These are phyloP conservation scores for Rhyacichthys aspro DNA, from an alignment of 2,797 vertebrate species.

Conservation along the genomic window DNA sequence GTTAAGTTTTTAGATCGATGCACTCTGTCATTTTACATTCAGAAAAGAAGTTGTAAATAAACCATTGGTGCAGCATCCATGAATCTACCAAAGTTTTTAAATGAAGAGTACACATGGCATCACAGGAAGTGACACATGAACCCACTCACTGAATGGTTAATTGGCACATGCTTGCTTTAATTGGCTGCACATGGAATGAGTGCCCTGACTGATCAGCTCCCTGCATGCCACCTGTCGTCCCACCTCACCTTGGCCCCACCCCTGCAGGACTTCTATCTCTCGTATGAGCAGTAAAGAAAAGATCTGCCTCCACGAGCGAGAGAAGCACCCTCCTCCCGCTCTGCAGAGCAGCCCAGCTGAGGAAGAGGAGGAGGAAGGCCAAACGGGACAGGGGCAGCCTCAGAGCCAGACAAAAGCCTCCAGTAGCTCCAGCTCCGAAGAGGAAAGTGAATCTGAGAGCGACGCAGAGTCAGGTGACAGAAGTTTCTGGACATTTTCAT, in stretches of 20 bases:
- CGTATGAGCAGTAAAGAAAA: conserved; percentile 90
- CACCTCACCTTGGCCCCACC: conserved; percentile 63
- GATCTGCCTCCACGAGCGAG: conserved; percentile 84
- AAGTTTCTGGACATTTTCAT: background rate
- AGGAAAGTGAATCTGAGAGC: conserved; percentile 85
- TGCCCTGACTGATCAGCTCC: conserved; percentile 77
- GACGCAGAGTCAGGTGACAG: conserved; percentile 81
- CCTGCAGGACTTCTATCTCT: conserved; percentile 88
- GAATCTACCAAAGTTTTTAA: background rate
- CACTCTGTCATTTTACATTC: no score
- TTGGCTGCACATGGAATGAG: conserved; percentile 78
- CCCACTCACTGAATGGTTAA: conserved; percentile 40
- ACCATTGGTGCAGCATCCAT: no score
- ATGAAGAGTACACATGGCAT: conserved; percentile 12
- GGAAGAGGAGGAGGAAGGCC: conserved; percentile 82
- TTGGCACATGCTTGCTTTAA: conserved; percentile 67
- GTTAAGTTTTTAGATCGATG: no score
- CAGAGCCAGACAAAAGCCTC: conserved; percentile 77
- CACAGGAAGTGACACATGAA: conserved; percentile 40
- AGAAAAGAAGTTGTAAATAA: background rate
- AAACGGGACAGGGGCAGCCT: conserved; percentile 53
- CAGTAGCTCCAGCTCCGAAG: conserved; percentile 87
- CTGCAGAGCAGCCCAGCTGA: conserved; percentile 80
- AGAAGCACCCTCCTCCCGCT: conserved; percentile 82
- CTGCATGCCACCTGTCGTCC: conserved; percentile 79